Percentiles rank a stretch among this genome's conserved stretches.
Conservation (phyloP, 2,888 invertebrate genomes). For the Oscheius sp. region DNA sequence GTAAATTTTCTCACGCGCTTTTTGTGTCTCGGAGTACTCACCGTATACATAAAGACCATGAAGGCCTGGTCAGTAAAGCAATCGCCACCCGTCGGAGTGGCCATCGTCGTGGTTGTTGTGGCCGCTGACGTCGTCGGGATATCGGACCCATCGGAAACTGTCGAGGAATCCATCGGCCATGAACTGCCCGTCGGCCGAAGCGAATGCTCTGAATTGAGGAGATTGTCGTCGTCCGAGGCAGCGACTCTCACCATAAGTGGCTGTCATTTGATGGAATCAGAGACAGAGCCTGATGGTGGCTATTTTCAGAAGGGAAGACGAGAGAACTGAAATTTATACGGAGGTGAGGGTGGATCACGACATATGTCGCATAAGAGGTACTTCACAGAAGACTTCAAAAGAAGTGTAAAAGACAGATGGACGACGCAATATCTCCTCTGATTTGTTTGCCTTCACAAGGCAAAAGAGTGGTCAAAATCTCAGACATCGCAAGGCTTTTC, state of each 20-base stretch:
- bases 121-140: not conserved
- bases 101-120: conserved; percentile 10
- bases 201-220: conserved; percentile 5
- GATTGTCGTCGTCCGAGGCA: conserved; percentile 6
- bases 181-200: conserved; percentile 12
- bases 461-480: no score
- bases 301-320: not conserved
- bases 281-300: not conserved
- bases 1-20: conserved; percentile 5
- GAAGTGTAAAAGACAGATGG: not conserved
- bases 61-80: conserved; percentile 61
- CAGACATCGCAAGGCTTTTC: no score
- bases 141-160: not conserved
- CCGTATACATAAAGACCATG: conserved; percentile 62
- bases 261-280: conserved; percentile 4
- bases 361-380: not conserved
- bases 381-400: no score
- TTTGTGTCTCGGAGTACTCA: conserved; percentile 33
- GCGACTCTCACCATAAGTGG: conserved; percentile 24
- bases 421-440: not conserved
- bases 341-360: not conserved
- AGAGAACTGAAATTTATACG: not conserved
- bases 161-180: conserved; percentile 12
- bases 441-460: not conserved
- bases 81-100: conserved; percentile 31